Evolutionary conservation across 2,113 vertebrate species (phyloP), one percentile per base, ranked within the genome.

Genomic region (Tinamus guttatus): DNA sequence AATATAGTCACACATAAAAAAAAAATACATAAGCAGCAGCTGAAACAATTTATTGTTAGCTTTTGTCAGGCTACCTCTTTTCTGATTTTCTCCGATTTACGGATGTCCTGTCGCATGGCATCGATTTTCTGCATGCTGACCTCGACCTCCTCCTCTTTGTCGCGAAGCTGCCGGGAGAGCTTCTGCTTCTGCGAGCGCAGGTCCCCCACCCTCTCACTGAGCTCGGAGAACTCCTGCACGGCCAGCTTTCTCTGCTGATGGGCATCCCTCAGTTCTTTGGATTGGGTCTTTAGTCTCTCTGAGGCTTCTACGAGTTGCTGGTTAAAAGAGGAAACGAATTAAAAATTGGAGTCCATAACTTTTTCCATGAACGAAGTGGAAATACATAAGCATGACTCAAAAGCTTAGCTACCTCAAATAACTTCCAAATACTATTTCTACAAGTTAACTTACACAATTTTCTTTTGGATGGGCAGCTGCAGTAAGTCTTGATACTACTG

Each of bases 71-170:
- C 10, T 96, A 99, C 99, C 99, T 99, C 99, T 90, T 99, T 99
- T 91, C 99, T 98, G 85, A 97, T 98, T 95, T 99, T 99, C 97
- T 99, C 99, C 0, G 98, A 98, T 95, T 98, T 99, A 36, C 99
- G 98, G 81, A 98, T 95, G 15, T 99, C 99, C 97, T 99, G 99
- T 3, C 98, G 97, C 98, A 98, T 98, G 43, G 97, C 45, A 51
- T 99, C 99, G 4, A 99, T 97, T 91, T 98, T 99, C 97, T 99
- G 99, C 97, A 98, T 97, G 83, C 99, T 98, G 32, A 94, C 91
- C 65, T 99, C 99, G 97, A 98, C 49, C 97, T 99, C 99, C 25
- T 99, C 99, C 92, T 99, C 99, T n/a, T 99, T 99, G 97, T 99
- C 99, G 0, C 99, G 98, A 4, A 99, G 98, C 51, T 99, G 99